Conservation (phyloP, 2,113 vertebrate genomes). For the Syngnathus floridae region DNA sequence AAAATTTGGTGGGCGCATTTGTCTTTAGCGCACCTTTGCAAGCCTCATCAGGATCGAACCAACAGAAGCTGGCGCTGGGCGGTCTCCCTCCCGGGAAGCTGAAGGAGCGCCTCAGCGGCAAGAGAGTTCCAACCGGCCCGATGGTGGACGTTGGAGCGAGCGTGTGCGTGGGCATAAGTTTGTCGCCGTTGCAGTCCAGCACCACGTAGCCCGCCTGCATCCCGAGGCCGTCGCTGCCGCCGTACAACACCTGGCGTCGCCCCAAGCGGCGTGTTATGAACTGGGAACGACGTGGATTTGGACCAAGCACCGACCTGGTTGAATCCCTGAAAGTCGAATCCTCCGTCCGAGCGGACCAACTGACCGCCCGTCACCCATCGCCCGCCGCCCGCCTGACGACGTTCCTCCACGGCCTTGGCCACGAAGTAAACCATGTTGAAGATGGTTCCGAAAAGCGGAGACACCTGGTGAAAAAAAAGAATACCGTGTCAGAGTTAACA, state of each 20-base stretch:
- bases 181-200: slow-evolving; percentile 69
- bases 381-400: slow-evolving; percentile 48
- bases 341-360: slow-evolving; percentile 57
- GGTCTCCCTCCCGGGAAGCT: slow-evolving; percentile 74
- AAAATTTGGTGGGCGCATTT: not conserved
- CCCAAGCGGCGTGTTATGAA: not conserved
- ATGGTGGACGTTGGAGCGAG: slow-evolving; percentile 50
- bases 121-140: slow-evolving; percentile 44
- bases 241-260: slow-evolving; percentile 37
- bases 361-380: slow-evolving; percentile 72
- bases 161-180: slow-evolving; percentile 64
- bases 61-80: slow-evolving; percentile 71
- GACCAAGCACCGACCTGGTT: slow-evolving; percentile 52
- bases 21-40: slow-evolving; percentile 72
- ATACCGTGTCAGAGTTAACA: not conserved
- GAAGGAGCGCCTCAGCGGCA: slow-evolving; percentile 47
- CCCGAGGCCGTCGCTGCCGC: slow-evolving; percentile 42
- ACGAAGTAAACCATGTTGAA: slow-evolving; percentile 79
- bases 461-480: slow-evolving; percentile 66
- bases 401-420: slow-evolving; percentile 67
- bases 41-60: slow-evolving; percentile 75
- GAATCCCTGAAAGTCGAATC: slow-evolving; percentile 70
- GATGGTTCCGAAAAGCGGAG: slow-evolving; percentile 84
- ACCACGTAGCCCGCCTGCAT: slow-evolving; percentile 72
- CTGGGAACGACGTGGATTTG: no score